phyloP scores from a whole-genome alignment of 2,113 vertebrate species.

The Carassius gibelio region DNA sequence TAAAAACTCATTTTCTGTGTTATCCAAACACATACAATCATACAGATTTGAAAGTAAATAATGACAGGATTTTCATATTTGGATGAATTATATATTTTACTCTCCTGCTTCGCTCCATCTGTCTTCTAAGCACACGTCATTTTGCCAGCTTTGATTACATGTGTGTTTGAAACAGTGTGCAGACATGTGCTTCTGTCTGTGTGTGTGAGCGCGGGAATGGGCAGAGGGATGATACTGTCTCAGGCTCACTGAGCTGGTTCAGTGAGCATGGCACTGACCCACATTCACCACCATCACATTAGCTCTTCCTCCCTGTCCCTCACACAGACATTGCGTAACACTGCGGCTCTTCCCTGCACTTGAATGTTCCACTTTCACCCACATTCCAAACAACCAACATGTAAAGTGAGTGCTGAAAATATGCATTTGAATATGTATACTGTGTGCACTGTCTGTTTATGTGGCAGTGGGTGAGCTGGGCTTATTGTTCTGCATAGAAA shows the following conservation, averaged over 20 bases:
- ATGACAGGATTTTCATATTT: constrained; percentile 1
- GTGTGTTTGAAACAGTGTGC: constrained; percentile 5
- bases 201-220: background rate
- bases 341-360: constrained; percentile 13
- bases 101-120: background rate
- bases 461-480: background rate
- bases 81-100: background rate
- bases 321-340: constrained; percentile 56
- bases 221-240: constrained; percentile 26
- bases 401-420: background rate
- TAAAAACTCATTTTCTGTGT: background rate
- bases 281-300: constrained; percentile 51
- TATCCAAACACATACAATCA: background rate
- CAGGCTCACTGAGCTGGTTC: constrained; percentile 37
- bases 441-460: background rate
- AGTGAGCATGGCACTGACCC: constrained; percentile 58
- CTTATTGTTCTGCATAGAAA: background rate
- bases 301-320: constrained; percentile 37
- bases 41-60: background rate
- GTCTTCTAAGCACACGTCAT: background rate
- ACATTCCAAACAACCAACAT: background rate
- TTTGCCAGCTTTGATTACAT: background rate
- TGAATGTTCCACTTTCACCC: constrained; percentile 9
- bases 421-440: background rate
- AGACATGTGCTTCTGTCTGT: constrained; percentile 10